phyloP scores from a whole-genome alignment of 1,140 invertebrate species.

The Olivierus martensii region DNA sequence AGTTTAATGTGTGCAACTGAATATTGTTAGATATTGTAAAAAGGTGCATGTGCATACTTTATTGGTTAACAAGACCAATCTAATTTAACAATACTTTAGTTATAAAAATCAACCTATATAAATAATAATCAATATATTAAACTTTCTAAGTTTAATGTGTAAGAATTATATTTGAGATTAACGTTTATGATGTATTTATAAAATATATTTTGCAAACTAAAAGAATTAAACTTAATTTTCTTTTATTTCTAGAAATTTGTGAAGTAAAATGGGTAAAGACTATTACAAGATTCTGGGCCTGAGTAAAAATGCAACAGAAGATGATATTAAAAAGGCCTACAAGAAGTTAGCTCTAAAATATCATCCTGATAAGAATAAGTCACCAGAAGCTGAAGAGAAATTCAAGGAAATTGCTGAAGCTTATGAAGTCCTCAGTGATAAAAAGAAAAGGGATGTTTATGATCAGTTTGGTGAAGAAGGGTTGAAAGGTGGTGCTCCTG shows the following conservation, averaged over 20 bases:
- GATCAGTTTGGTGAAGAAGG: slow-evolving; percentile 96
- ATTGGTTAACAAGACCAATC: no score
- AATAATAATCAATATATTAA: no score
- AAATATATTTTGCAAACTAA: no score
- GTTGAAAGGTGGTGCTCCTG: slow-evolving; percentile 47
- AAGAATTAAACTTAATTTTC: background rate
- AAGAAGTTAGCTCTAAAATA: slow-evolving; percentile 94
- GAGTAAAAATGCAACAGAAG: slow-evolving; percentile 68
- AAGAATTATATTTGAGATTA: no score
- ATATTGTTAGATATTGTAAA: no score
- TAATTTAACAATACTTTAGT: no score
- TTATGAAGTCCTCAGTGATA: slow-evolving; percentile 93
- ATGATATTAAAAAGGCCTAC: slow-evolving; percentile 97
- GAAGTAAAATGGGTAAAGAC: slow-evolving; percentile 23
- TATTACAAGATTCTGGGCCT: slow-evolving; percentile 67
- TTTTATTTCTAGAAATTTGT: background rate
- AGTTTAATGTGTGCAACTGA: no score
- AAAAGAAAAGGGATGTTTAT: slow-evolving; percentile 89
- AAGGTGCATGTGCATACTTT: no score
- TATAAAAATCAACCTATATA: no score
- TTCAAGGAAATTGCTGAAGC: slow-evolving; percentile 99
- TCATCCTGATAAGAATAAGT: slow-evolving; percentile 98
- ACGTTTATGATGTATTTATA: no score
- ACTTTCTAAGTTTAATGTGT: no score
- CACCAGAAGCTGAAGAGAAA: slow-evolving; percentile 83